Conservation (phyloP, 2,888 invertebrate species). For the Dryobotodes eremita region DNA sequence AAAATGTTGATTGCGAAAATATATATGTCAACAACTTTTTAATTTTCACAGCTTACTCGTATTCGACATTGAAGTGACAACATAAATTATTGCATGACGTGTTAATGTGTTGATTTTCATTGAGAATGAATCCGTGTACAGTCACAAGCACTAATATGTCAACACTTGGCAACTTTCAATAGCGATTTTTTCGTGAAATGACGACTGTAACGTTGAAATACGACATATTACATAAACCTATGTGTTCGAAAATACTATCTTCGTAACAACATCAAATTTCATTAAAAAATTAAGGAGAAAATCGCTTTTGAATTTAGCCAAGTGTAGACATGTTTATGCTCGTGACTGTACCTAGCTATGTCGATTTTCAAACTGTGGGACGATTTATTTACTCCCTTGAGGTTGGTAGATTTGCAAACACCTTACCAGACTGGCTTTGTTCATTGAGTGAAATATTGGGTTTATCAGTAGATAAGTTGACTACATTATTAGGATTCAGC, state of each 20-base stretch:
- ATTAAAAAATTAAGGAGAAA: too few species aligned
- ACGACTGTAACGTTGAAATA: too few species aligned
- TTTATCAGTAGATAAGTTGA: neutral
- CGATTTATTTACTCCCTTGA: neutral
- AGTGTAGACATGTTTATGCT: too few species aligned
- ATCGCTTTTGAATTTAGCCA: too few species aligned
- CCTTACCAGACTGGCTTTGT: neutral
- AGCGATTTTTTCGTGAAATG: too few species aligned
- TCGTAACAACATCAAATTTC: too few species aligned
- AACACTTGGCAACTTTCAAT: too few species aligned
- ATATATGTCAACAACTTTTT: constrained; percentile 60
- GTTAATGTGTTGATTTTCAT: constrained; percentile 2
- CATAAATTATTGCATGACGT: constrained; percentile 1
- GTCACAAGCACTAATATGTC: too few species aligned
- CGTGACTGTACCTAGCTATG: too few species aligned
- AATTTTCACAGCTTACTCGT: constrained; percentile 15
- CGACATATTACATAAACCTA: too few species aligned
- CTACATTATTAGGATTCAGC: too few species aligned
- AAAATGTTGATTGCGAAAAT: constrained; percentile 32
- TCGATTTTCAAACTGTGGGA: neutral
- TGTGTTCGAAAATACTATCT: too few species aligned
- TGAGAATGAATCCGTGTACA: neutral
- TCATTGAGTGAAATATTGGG: neutral
- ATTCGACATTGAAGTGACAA: constrained; percentile 37
- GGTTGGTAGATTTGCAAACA: neutral